A percentile compares a stretch with the other conserved stretches of the same genome.
These are phyloP conservation scores for Myiozetetes cayanensis DNA, from an alignment of 2,113 vertebrate species.

Conservation along the genomic window DNA sequence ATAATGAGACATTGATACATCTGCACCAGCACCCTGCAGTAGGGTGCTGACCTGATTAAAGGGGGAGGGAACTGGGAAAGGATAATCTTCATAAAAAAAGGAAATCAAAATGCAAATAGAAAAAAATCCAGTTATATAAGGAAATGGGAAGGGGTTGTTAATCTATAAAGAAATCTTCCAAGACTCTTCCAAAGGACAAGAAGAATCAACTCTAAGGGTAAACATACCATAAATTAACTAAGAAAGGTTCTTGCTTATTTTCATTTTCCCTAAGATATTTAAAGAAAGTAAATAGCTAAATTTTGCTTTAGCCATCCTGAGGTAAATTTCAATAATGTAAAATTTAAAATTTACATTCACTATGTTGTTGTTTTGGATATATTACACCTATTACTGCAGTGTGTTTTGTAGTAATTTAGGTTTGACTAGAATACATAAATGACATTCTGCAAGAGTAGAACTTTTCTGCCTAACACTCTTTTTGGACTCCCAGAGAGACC, in stretches of 20 bases:
- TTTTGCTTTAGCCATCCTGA: neutral
- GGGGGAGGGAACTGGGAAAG: neutral
- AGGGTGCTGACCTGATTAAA: neutral
- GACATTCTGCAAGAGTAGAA: neutral
- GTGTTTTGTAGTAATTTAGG: neutral
- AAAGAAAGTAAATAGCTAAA: neutral
- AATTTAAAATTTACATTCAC: neutral
- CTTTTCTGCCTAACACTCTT: neutral
- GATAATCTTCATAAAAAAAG: neutral
- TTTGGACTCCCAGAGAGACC: conserved; percentile 12
- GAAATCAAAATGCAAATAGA: neutral
- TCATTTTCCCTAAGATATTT: neutral
- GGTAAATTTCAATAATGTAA: neutral
- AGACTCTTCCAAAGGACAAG: neutral
- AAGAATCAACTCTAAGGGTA: neutral
- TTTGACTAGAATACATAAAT: neutral
- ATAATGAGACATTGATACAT: neutral
- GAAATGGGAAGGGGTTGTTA: neutral
- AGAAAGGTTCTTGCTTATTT: neutral
- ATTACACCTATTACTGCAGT: neutral
- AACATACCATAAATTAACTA: neutral
- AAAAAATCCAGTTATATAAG: neutral
- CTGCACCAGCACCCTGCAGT: neutral
- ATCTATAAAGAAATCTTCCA: neutral
- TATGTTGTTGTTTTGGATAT: neutral